phyloP scores from a whole-genome alignment of 1,140 invertebrate species.

The Tribolium castaneum region DNA sequence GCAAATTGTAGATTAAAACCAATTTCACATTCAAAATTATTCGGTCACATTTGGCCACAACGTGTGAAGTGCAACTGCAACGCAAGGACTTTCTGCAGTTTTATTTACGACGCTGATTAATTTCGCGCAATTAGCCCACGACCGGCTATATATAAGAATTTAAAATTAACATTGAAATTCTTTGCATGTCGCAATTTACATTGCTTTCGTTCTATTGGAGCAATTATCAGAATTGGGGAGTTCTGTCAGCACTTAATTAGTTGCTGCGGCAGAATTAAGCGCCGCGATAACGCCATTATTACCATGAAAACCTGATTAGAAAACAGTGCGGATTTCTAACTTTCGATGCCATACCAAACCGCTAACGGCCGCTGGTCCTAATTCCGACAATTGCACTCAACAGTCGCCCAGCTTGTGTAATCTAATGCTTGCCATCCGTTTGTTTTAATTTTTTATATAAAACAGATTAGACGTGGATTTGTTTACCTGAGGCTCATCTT shows the following conservation, averaged over 20 bases:
- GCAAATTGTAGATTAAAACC: constrained; percentile 64
- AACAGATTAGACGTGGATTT: too few relatives aligned
- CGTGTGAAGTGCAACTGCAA: constrained; percentile 52
- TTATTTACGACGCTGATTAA: background rate
- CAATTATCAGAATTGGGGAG: constrained; percentile 49
- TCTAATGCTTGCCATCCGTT: too few relatives aligned
- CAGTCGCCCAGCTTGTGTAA: too few relatives aligned
- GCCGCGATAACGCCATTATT: constrained; percentile 32
- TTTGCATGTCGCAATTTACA: constrained; percentile 35
- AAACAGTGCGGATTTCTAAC: constrained; percentile 16
- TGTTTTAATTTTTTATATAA: too few relatives aligned
- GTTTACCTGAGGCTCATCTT: too few relatives aligned
- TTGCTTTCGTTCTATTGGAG: constrained; percentile 41
- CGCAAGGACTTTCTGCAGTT: background rate
- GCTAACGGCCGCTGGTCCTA: background rate
- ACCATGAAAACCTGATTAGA: constrained; percentile 32
- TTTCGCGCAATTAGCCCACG: background rate
- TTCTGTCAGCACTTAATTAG: constrained; percentile 51
- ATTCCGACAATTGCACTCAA: too few relatives aligned
- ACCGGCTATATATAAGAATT: constrained; percentile 6
- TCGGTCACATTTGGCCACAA: constrained; percentile 49
- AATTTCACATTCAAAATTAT: constrained; percentile 61
- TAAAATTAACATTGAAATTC: constrained; percentile 38
- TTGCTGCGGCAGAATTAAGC: constrained; percentile 35
- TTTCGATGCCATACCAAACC: background rate